Conservation (phyloP, 2,797 vertebrate species). For the Gymnothorax reevesii region DNA sequence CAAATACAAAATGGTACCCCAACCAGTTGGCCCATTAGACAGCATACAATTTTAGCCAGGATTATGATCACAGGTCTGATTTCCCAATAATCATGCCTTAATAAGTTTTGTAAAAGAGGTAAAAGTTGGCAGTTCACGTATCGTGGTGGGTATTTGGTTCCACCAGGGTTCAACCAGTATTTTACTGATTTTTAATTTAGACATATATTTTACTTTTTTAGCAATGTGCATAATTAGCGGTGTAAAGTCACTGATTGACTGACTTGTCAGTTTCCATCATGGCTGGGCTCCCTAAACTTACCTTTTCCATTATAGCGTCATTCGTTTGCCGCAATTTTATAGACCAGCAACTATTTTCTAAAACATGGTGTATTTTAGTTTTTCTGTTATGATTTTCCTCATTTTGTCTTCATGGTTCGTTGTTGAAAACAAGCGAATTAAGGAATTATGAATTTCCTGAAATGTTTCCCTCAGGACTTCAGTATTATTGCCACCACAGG, state of each 20-base stretch:
- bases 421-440: background rate
- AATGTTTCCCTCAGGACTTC: too few species aligned
- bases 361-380: background rate
- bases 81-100: too few species aligned
- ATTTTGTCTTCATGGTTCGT: background rate
- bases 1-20: too few species aligned
- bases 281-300: background rate
- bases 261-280: background rate
- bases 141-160: too few species aligned
- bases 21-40: too few species aligned
- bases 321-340: background rate
- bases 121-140: too few species aligned
- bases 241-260: background rate
- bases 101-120: too few species aligned
- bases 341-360: background rate
- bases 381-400: background rate
- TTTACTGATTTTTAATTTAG: background rate
- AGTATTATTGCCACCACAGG: too few species aligned
- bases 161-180: background rate
- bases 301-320: constrained; percentile 36
- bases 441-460: background rate
- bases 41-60: too few species aligned
- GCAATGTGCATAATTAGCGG: background rate
- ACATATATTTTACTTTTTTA: background rate
- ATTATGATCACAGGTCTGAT: too few species aligned